Conservation (phyloP, 2,113 vertebrate species). For the Boleophthalmus pectinirostris region DNA sequence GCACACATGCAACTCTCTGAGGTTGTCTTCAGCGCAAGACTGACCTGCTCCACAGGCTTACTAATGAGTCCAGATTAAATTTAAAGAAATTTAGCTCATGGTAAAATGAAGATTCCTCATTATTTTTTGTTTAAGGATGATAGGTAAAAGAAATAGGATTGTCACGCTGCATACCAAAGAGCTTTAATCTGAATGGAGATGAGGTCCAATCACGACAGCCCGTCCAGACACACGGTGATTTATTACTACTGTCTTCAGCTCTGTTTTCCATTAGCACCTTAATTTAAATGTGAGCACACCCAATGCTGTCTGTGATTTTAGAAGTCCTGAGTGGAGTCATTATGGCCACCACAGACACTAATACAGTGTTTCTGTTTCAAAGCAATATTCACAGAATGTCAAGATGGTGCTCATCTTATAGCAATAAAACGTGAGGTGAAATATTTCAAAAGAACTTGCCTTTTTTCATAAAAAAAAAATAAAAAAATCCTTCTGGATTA, state of each 20-base stretch:
- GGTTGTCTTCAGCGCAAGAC: constrained; percentile 58
- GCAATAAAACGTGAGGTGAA: not conserved
- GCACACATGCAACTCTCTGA: constrained; percentile 41
- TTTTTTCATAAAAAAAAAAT: too few species aligned
- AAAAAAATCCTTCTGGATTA: too few species aligned
- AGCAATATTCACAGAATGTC: not conserved
- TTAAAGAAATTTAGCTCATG: constrained; percentile 36
- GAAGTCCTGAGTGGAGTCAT: not conserved
- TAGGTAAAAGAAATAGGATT: constrained; percentile 22
- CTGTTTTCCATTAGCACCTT: not conserved
- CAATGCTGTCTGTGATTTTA: not conserved
- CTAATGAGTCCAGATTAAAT: constrained; percentile 66
- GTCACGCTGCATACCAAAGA: constrained; percentile 15
- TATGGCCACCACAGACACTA: not conserved
- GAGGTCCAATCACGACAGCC: not conserved
- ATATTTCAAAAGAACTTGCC: not conserved
- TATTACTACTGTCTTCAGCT: constrained; percentile 3
- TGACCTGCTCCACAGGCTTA: constrained; percentile 46
- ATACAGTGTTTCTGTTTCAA: not conserved
- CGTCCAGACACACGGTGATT: not conserved
- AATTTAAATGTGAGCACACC: constrained; percentile 17
- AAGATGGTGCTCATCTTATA: not conserved
- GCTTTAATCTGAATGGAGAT: constrained; percentile 1
- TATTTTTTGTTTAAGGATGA: constrained; percentile 27
- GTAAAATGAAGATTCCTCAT: constrained; percentile 9